Conservation (phyloP, 2,797 vertebrate species). For the Cyclura pinguis region DNA sequence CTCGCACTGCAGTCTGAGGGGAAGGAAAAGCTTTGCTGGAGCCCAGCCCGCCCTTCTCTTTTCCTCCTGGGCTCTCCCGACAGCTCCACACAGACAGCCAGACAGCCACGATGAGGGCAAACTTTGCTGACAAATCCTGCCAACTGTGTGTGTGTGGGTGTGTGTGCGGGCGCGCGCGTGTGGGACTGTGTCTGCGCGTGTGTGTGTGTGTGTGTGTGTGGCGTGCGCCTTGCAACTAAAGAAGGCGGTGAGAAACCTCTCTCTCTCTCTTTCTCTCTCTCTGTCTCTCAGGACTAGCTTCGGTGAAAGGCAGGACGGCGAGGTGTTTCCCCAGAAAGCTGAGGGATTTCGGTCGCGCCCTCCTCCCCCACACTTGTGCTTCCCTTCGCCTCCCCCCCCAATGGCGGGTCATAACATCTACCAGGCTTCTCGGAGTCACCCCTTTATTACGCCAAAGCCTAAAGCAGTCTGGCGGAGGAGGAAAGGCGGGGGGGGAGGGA, state of each 20-base stretch:
- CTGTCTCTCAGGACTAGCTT: slow-evolving; percentile 32
- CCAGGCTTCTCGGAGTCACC: too few species aligned
- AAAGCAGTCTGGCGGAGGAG: slow-evolving; percentile 59
- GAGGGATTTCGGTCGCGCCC: slow-evolving; percentile 43
- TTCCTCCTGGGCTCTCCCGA: slow-evolving; percentile 35
- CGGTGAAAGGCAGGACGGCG: slow-evolving; percentile 41
- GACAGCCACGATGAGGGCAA: slow-evolving; percentile 30
- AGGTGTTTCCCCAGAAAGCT: slow-evolving; percentile 57
- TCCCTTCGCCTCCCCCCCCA: slow-evolving; percentile 62
- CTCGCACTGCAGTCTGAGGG: slow-evolving; percentile 46
- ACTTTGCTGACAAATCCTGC: slow-evolving; percentile 32
- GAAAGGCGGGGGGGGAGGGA: slow-evolving; percentile 56
- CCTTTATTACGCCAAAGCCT: slow-evolving; percentile 41
- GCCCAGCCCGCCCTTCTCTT: slow-evolving; percentile 39
- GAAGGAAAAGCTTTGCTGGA: slow-evolving; percentile 14
- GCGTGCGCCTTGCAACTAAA: slow-evolving; percentile 8
- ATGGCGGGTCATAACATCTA: too few species aligned
- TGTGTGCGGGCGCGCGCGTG: too few species aligned
- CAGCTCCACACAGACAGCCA: not conserved
- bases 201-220: not conserved
- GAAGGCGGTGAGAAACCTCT: slow-evolving; percentile 32
- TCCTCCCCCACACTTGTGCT: slow-evolving; percentile 42
- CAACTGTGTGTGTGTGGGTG: not conserved
- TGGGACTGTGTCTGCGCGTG: not conserved
- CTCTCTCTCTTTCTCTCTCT: not conserved